Percentiles rank a stretch among this genome's conserved stretches.
These are phyloP conservation scores for Seriola quinqueradiata DNA, from an alignment of 2,113 vertebrate species.

Conservation along the genomic window DNA sequence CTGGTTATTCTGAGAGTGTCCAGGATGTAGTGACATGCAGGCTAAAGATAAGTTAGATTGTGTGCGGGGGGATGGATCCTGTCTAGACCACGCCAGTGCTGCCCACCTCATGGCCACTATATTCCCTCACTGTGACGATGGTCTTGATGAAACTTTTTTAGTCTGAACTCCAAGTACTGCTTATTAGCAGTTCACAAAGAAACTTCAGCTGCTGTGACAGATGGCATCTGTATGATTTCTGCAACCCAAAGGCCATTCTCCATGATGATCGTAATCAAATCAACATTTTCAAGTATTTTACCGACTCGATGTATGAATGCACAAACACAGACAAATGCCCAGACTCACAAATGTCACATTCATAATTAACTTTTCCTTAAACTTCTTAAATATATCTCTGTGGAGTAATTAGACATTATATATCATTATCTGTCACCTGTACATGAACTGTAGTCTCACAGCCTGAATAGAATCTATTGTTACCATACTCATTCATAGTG, in stretches of 20 bases:
- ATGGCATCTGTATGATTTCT: neutral
- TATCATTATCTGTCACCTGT: neutral
- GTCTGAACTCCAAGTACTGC: neutral
- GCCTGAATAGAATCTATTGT: too few species aligned
- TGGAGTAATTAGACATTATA: neutral
- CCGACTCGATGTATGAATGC: neutral
- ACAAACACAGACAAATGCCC: too few species aligned
- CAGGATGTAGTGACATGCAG: conserved; percentile 28
- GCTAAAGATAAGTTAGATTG: conserved; percentile 47
- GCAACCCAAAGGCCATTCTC: neutral
- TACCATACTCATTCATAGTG: too few species aligned
- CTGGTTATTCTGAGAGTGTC: conserved; percentile 18
- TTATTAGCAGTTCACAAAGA: conserved; percentile 18
- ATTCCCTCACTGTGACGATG: neutral
- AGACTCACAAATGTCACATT: too few species aligned
- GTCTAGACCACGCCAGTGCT: conserved; percentile 14
- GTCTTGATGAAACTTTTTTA: conserved; percentile 10
- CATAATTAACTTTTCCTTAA: neutral
- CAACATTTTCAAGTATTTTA: neutral
- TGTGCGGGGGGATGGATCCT: conserved; percentile 3
- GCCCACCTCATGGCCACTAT: conserved; percentile 34
- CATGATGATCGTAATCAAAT: neutral
- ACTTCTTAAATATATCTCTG: neutral
- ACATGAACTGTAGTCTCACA: neutral
- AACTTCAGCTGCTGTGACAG: neutral